Conservation (phyloP, 2,888 invertebrate genomes). For the Smittia aterrima region DNA sequence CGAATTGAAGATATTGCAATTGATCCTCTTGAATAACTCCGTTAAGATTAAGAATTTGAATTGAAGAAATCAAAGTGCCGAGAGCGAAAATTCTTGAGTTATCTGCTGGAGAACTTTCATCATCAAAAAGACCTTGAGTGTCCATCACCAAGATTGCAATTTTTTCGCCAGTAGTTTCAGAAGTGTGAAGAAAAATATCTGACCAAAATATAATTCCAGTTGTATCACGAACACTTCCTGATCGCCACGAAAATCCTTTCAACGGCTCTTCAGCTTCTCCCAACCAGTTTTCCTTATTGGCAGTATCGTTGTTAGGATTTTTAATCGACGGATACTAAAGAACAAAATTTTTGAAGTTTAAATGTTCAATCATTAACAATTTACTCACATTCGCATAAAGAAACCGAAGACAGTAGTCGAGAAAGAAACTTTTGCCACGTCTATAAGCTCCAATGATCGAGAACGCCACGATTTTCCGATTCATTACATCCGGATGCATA, state of each 20-base stretch:
- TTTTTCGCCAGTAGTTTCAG: conserved; percentile 22
- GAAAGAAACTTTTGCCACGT: conserved; percentile 29
- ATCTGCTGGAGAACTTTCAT: conserved; percentile 27
- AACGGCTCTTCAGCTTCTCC: not conserved
- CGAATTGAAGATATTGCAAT: conserved; percentile 34
- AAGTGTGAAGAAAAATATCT: conserved; percentile 29
- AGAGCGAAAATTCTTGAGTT: conserved; percentile 35
- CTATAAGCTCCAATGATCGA: conserved; percentile 24
- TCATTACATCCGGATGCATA: conserved; percentile 20
- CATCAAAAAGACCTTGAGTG: conserved; percentile 42
- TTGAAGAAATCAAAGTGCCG: conserved; percentile 38
- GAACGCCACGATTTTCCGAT: conserved; percentile 12
- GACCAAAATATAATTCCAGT: conserved; percentile 40
- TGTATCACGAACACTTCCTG: conserved; percentile 30
- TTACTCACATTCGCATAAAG: conserved; percentile 26
- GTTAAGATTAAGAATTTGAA: conserved; percentile 35
- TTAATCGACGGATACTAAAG: conserved; percentile 16
- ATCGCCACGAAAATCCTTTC: conserved; percentile 38
- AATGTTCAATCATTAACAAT: not conserved
- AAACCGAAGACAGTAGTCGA: conserved; percentile 28
- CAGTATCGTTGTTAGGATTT: not conserved
- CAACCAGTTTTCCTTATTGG: not conserved
- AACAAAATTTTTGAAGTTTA: not conserved
- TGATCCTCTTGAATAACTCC: conserved; percentile 39
- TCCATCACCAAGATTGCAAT: conserved; percentile 37